A percentile compares a stretch with the other conserved stretches of the same genome.
phyloP scores from a whole-genome alignment of 2,888 invertebrate species.

The Isoperla grammatica region DNA sequence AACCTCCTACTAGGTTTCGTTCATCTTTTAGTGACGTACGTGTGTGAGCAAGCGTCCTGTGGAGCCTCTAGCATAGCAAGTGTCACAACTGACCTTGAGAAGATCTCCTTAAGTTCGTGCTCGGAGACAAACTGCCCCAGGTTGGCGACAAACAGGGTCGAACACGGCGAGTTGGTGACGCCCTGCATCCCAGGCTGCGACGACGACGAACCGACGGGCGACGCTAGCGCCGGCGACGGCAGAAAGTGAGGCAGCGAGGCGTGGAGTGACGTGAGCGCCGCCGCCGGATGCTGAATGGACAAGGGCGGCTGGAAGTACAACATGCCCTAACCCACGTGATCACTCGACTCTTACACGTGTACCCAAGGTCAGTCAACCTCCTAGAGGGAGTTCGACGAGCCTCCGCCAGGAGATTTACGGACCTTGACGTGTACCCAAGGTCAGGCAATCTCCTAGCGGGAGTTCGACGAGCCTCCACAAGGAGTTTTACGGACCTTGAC shows the following conservation, averaged over 20 bases:
- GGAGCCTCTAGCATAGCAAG: not conserved
- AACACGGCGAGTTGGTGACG: constrained; percentile 76
- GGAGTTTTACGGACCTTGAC: too few species aligned
- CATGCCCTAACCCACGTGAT: constrained; percentile 2
- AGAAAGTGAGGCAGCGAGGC: constrained; percentile 43
- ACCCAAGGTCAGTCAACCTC: too few species aligned
- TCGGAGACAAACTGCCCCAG: constrained; percentile 96
- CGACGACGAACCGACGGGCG: constrained; percentile 72
- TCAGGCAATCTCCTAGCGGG: too few species aligned
- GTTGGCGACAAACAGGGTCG: constrained; percentile 97
- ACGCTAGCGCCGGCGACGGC: constrained; percentile 47
- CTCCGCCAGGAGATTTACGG: too few species aligned
- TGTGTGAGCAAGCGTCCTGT: too few species aligned
- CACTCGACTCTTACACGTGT: too few species aligned
- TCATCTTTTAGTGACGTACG: too few species aligned
- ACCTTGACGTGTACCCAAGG: too few species aligned
- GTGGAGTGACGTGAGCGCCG: constrained; percentile 40
- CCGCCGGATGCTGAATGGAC: constrained; percentile 54
- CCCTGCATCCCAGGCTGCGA: constrained; percentile 58
- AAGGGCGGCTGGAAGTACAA: constrained; percentile 47
- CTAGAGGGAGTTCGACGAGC: too few species aligned
- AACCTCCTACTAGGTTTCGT: too few species aligned
- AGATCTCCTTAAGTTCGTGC: constrained; percentile 97
- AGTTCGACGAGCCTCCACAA: too few species aligned
- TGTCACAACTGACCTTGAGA: constrained; percentile 81